Percentiles rank a stretch among this genome's conserved stretches.
Evolutionary conservation across 2,797 vertebrate genomes (phyloP).

Genomic region (Anomalospiza imberbis): DNA sequence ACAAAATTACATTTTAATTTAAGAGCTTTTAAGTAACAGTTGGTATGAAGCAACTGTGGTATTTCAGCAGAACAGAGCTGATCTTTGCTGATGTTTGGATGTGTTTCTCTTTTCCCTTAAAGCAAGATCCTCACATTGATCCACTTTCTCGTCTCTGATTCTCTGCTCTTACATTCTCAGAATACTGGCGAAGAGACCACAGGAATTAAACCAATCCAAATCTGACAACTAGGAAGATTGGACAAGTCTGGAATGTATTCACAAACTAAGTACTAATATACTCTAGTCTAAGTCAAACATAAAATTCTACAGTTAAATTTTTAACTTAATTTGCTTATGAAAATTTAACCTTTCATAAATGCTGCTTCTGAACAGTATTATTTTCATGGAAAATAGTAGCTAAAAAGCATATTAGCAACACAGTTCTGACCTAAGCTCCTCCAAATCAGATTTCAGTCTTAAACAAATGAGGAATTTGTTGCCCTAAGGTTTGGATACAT

Average conservation of each 20-base stretch:
- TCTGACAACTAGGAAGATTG: not conserved
- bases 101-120: not conserved
- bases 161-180: not conserved
- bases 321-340: not conserved
- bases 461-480: not conserved
- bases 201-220: not conserved
- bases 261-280: not conserved
- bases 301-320: not conserved
- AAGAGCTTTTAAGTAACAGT: constrained; percentile 6
- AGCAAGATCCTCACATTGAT: not conserved
- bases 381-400: not conserved
- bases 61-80: constrained; percentile 24
- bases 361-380: not conserved
- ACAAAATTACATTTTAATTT: not conserved
- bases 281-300: not conserved
- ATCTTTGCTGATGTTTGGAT: not conserved
- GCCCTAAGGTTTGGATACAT: not conserved
- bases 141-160: not conserved
- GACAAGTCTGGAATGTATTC: not conserved
- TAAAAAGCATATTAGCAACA: not conserved
- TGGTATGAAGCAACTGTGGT: not conserved
- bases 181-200: not conserved
- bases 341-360: not conserved
- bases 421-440: not conserved
- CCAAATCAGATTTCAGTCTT: not conserved